Percentiles rank a stretch among this genome's conserved stretches.
phyloP scores from a whole-genome alignment of 1,140 invertebrate species.

The Formica selysi region DNA sequence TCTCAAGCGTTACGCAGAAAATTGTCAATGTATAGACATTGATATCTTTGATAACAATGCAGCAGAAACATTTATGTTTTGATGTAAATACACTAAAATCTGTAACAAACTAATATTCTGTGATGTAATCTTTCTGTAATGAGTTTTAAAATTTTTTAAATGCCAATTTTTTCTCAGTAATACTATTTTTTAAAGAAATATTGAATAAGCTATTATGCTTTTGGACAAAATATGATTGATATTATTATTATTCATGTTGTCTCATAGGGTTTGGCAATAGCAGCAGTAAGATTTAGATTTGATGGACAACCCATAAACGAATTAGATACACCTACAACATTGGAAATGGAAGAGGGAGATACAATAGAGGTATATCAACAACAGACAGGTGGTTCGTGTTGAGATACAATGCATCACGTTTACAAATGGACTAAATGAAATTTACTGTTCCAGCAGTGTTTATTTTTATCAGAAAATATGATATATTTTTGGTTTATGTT shows the following conservation, averaged over 20 bases:
- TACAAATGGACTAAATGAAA: slow-evolving; percentile 75
- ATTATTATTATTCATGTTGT: slow-evolving; percentile 27
- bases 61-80: not conserved
- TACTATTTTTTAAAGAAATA: not conserved
- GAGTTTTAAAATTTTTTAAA: not conserved
- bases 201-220: not conserved
- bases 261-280: slow-evolving; percentile 92
- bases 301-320: slow-evolving; percentile 98
- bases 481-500: slow-evolving; percentile 62
- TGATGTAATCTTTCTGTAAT: not conserved
- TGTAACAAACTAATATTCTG: not conserved
- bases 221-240: not conserved
- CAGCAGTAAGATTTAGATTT: slow-evolving; percentile 96
- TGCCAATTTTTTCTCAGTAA: slow-evolving; percentile 26
- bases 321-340: slow-evolving; percentile 94
- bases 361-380: slow-evolving; percentile 98
- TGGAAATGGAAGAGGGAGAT: slow-evolving; percentile 98
- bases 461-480: slow-evolving; percentile 56
- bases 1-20: not conserved
- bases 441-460: slow-evolving; percentile 68
- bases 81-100: not conserved
- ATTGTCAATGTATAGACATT: not conserved
- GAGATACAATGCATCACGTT: slow-evolving; percentile 68
- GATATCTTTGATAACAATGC: not conserved
- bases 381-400: slow-evolving; percentile 92